These are phyloP conservation scores for Eulemur mongoz DNA, from an alignment of 2,797 vertebrate genomes.

Conservation along the genomic window DNA sequence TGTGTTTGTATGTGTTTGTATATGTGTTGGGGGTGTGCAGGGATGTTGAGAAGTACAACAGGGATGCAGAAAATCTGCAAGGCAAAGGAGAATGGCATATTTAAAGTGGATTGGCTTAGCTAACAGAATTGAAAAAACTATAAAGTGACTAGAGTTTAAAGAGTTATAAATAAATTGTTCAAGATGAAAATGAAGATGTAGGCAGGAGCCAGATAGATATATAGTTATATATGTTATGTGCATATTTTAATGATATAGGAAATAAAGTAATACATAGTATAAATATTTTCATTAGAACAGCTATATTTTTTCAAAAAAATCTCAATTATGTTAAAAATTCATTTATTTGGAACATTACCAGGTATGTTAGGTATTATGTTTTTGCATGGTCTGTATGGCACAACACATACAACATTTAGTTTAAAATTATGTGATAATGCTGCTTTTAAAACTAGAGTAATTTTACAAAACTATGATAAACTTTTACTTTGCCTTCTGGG, in stretches of 20 bases:
- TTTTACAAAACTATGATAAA: conserved; percentile 15
- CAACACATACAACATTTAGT: background rate
- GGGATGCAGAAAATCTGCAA: background rate
- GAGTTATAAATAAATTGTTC: background rate
- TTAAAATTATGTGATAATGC: background rate
- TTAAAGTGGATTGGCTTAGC: background rate
- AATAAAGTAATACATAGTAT: background rate
- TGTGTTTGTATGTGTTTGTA: background rate
- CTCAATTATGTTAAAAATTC: background rate
- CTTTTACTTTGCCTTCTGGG: background rate
- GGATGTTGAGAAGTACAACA: background rate
- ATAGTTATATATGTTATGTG: background rate
- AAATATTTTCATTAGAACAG: background rate
- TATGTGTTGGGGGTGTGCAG: background rate
- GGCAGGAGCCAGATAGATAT: background rate
- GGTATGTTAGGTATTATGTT: background rate
- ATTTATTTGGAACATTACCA: background rate
- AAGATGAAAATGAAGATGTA: background rate
- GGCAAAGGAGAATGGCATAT: background rate
- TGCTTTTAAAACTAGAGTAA: background rate
- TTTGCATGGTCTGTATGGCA: background rate
- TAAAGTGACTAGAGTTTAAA: background rate
- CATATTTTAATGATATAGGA: background rate
- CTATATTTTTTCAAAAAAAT: background rate
- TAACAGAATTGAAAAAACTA: background rate